A percentile compares a stretch with the other conserved stretches of the same genome.
These are phyloP conservation scores for Euplagia quadripunctaria DNA, from an alignment of 2,888 invertebrate species.

Conservation along the genomic window DNA sequence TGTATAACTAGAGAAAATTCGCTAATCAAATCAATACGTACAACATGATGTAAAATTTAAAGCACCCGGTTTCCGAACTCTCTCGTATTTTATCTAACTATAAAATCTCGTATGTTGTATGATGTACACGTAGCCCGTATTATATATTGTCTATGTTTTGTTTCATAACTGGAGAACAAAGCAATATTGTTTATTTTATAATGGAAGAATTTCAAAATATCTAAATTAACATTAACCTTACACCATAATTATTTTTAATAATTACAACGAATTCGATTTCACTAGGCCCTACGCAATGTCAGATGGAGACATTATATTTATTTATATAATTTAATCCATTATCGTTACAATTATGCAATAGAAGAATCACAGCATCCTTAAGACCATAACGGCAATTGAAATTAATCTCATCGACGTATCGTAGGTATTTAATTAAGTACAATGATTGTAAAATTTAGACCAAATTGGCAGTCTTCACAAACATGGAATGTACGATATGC, in stretches of 20 bases:
- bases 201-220: slow-evolving; percentile 83
- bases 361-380: slow-evolving; percentile 87
- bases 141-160: slow-evolving; percentile 80
- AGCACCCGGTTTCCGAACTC: slow-evolving; percentile 87
- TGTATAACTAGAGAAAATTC: slow-evolving; percentile 78
- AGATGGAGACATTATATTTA: slow-evolving; percentile 81
- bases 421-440: slow-evolving; percentile 81
- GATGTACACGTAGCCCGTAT: slow-evolving; percentile 78
- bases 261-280: slow-evolving; percentile 85
- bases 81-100: slow-evolving; percentile 85
- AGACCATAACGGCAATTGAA: slow-evolving; percentile 86
- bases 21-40: slow-evolving; percentile 83
- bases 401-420: slow-evolving; percentile 85
- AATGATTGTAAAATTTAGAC: slow-evolving; percentile 87
- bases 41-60: slow-evolving; percentile 86
- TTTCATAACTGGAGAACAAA: slow-evolving; percentile 76
- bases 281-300: slow-evolving; percentile 85
- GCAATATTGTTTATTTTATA: slow-evolving; percentile 74
- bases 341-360: slow-evolving; percentile 85
- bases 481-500: slow-evolving; percentile 88
- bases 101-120: slow-evolving; percentile 78
- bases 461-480: slow-evolving; percentile 87
- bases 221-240: slow-evolving; percentile 80
- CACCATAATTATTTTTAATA: slow-evolving; percentile 68
- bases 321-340: slow-evolving; percentile 73